phyloP scores from a whole-genome alignment of 2,113 vertebrate species.

The Holacanthus passer region DNA sequence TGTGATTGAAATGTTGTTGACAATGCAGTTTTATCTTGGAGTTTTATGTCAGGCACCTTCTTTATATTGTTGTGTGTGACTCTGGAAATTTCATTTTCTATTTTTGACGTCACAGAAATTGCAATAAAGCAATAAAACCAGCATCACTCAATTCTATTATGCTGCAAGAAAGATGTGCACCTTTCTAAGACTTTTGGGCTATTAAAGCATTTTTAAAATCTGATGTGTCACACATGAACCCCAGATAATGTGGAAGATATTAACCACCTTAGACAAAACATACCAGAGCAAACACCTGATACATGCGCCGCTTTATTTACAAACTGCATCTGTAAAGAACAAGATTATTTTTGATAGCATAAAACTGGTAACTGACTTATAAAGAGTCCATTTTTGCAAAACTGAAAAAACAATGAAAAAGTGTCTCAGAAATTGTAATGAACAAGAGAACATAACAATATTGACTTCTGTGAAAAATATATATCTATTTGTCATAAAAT shows the following conservation, averaged over 20 bases:
- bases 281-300: slow-evolving; percentile 27
- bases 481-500: slow-evolving; percentile 91
- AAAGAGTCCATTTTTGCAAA: slow-evolving; percentile 85
- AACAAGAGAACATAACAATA: slow-evolving; percentile 89
- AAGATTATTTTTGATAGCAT: slow-evolving; percentile 85
- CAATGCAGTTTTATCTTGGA: background rate
- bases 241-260: background rate
- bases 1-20: background rate
- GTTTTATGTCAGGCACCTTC: background rate
- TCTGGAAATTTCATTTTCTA: background rate
- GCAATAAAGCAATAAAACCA: background rate
- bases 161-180: too few species aligned
- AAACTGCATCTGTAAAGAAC: slow-evolving; percentile 73
- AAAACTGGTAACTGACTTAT: slow-evolving; percentile 88
- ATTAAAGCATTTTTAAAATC: background rate
- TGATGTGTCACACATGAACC: background rate
- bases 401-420: slow-evolving; percentile 87
- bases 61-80: too few species aligned
- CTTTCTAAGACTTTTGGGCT: background rate
- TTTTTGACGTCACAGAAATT: background rate
- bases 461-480: slow-evolving; percentile 98
- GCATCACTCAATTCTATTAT: too few species aligned
- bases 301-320: slow-evolving; percentile 77
- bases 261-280: slow-evolving; percentile 11
- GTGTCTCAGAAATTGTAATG: slow-evolving; percentile 87